phyloP scores from a whole-genome alignment of 2,888 invertebrate species.

The Dryomyza anilis region DNA sequence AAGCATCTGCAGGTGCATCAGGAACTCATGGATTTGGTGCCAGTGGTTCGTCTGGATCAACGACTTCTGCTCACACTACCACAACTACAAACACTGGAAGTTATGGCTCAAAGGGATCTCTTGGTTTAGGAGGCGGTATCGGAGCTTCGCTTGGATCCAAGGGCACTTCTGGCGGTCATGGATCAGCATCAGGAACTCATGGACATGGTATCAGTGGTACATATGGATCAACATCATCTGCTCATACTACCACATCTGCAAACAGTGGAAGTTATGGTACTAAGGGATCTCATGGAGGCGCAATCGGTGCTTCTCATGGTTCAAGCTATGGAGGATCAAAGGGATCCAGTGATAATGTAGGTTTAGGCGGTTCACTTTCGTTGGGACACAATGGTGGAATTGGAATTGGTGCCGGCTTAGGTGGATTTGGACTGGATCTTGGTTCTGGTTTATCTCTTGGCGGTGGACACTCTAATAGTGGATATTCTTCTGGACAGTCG shows the following conservation, averaged over 20 bases:
- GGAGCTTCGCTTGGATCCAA: background rate
- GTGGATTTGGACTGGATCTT: background rate
- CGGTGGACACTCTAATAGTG: constrained; percentile 6
- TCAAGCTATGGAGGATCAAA: background rate
- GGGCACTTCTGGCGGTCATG: background rate
- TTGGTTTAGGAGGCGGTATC: background rate
- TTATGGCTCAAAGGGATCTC: background rate
- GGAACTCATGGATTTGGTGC: background rate
- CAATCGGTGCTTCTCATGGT: no score
- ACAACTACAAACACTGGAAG: background rate
- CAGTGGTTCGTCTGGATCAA: background rate
- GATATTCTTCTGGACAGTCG: background rate
- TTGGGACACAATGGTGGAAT: background rate
- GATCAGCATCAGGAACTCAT: background rate
- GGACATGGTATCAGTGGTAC: background rate
- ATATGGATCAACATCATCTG: background rate
- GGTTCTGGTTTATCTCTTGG: background rate
- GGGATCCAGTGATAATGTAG: background rate
- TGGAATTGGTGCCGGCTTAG: background rate
- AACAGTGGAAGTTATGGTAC: no score
- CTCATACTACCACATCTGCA: background rate
- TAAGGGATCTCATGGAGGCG: background rate
- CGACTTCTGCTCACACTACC: background rate
- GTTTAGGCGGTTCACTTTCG: background rate
- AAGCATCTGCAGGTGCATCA: background rate